These are phyloP conservation scores for Pissodes strobi DNA, from an alignment of 1,140 invertebrate species.

Conservation along the genomic window DNA sequence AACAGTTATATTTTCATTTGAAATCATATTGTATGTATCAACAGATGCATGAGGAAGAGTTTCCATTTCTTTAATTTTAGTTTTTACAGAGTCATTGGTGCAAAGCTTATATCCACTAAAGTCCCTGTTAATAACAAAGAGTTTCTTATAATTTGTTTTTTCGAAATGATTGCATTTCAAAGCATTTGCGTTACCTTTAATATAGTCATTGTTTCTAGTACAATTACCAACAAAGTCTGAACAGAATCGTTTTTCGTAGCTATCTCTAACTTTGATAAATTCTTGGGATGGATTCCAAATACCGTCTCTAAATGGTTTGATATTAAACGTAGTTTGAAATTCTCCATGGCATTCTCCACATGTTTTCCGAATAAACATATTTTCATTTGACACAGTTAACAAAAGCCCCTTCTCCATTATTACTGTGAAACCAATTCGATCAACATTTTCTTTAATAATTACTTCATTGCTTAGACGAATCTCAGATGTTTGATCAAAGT, in stretches of 20 bases:
- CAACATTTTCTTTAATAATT: background rate
- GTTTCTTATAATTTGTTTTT: conserved; percentile 26
- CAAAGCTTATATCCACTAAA: conserved; percentile 21
- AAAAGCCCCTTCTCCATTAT: conserved; percentile 3
- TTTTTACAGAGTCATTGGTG: conserved; percentile 9
- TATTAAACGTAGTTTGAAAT: conserved; percentile 23
- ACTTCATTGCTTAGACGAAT: conserved; percentile 21
- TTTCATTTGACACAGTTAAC: conserved; percentile 1
- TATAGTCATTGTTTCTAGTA: conserved; percentile 17
- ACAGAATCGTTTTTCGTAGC: conserved; percentile 31
- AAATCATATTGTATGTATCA: background rate
- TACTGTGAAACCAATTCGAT: conserved; percentile 12
- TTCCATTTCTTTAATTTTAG: conserved; percentile 1
- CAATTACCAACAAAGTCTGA: conserved; percentile 33
- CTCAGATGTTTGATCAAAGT: conserved; percentile 11
- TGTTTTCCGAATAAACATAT: conserved; percentile 22
- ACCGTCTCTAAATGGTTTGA: conserved; percentile 6
- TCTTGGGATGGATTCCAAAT: background rate
- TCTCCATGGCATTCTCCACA: conserved; percentile 16
- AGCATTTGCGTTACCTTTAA: conserved; percentile 10
- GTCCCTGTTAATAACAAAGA: conserved; percentile 35
- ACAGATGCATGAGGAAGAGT: background rate
- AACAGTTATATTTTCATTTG: background rate
- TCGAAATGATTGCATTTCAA: conserved; percentile 26
- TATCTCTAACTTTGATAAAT: conserved; percentile 30